Percentiles rank a stretch among this genome's conserved stretches.
These are phyloP conservation scores for Anarhynchus alexandrinus DNA, from an alignment of 2,113 vertebrate species.

Conservation along the genomic window DNA sequence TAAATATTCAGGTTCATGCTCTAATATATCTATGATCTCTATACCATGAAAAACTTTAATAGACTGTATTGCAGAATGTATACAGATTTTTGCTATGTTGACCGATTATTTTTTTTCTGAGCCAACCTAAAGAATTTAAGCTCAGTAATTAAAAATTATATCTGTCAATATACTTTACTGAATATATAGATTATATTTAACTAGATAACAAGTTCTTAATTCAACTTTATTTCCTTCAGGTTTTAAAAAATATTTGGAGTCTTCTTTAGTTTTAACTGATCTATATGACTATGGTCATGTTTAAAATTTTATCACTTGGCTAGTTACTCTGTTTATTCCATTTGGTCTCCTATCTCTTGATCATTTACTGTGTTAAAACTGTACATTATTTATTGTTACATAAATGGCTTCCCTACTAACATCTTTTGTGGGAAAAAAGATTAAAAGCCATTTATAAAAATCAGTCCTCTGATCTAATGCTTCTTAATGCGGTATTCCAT, in stretches of 20 bases:
- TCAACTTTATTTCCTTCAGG: background rate
- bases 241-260: background rate
- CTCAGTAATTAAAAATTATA: background rate
- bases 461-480: background rate
- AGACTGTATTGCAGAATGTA: background rate
- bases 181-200: background rate
- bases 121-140: background rate
- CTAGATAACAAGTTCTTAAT: background rate
- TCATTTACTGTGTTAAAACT: background rate
- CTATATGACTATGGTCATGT: background rate
- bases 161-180: background rate
- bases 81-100: background rate
- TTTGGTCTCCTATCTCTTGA: background rate
- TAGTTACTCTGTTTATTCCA: background rate
- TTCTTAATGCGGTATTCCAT: background rate
- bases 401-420: background rate
- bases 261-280: background rate
- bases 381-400: background rate
- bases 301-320: background rate
- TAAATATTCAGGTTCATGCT: background rate
- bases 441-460: background rate
- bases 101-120: background rate
- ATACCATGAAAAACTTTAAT: background rate
- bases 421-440: background rate
- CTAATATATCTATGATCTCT: background rate